phyloP scores from a whole-genome alignment of 2,888 invertebrate species.

The Carabus problematicus region DNA sequence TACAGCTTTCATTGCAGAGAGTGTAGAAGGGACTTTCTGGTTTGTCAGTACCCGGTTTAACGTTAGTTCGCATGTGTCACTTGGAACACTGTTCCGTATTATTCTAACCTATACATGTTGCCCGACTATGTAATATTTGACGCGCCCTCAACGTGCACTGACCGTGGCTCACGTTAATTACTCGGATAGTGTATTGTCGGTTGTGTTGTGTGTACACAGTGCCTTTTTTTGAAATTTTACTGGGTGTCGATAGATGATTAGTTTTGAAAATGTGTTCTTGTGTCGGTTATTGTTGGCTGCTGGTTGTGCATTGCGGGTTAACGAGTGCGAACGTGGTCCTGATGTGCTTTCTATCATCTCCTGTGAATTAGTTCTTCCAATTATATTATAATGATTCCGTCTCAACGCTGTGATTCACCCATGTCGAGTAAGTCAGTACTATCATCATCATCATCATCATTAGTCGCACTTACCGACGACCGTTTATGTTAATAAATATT shows the following conservation, averaged over 20 bases:
- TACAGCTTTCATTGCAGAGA: conserved; percentile 29
- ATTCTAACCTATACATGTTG: too few species aligned
- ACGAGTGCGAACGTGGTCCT: not conserved
- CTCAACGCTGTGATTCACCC: conserved; percentile 57
- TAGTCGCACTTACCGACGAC: too few species aligned
- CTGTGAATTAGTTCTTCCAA: conserved; percentile 44
- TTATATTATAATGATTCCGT: conserved; percentile 55
- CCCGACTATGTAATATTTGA: too few species aligned
- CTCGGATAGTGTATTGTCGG: not conserved
- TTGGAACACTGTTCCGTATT: conserved; percentile 6
- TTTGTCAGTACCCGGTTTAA: conserved; percentile 4
- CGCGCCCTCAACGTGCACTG: too few species aligned
- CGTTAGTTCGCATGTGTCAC: conserved; percentile 36
- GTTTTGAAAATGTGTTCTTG: not conserved
- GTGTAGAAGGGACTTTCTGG: conserved; percentile 7
- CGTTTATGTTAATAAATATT: too few species aligned
- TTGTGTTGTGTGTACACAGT: not conserved
- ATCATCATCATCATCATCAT: not conserved
- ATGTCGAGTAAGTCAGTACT: conserved; percentile 52
- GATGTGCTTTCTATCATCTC: not conserved
- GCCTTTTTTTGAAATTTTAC: not conserved
- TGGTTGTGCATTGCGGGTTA: conserved; percentile 6
- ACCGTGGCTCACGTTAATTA: too few species aligned
- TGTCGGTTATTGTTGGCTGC: not conserved
- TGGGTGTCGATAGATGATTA: not conserved